Evolutionary conservation across 1,140 invertebrate species (phyloP), one percentile per base, ranked within the genome.

Genomic region (Calosoma granatense): DNA sequence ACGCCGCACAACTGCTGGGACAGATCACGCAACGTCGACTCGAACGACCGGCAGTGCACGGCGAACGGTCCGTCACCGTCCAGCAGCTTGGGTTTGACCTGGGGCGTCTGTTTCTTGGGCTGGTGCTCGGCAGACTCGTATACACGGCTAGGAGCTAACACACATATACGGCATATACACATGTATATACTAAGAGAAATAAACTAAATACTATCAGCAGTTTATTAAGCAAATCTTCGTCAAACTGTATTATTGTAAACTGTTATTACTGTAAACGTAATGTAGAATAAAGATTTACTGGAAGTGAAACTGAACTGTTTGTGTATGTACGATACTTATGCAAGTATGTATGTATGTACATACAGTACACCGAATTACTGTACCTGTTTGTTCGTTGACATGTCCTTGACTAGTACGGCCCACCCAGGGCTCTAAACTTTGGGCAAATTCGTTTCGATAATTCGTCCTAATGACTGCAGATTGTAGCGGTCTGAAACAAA

Each of bases 41-140:
- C 82, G 64, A 85, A 85, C 11, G 76, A 77, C 22, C 80, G 73
- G 63, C 83, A 85, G 64, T 85, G 83, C 57, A 78, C 80, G 2
- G 81, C 77, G 64, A 86, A 85, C 9, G 80, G 79, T 1, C 80
- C 81, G 20, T 80, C 76, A 9, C 75, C 76, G 43, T 77, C 74
- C 4, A 76, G 54, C 17, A 72, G 41, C 65, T 77, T 79, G 15
- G 70, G 39, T 66, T 77, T 79, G 26, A 67, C 67, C 63, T 74
- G 74, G 6, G 65, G 67, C 56, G 74, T 72, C 60, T 75, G 74
- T 60, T 74, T 73, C 67, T 71, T 73, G 53, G 68, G 72, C n/a
- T 70, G 66, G 12, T 70, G 67, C n/a, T 68, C 67, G 1, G 64
- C 67, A n/a, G 61, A 63, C 39, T 71, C 70, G 60, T 71, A 70